Base-by-base conservation (phyloP, 2,888 invertebrate genomes). In the Luffia ferchaultella region DNA sequence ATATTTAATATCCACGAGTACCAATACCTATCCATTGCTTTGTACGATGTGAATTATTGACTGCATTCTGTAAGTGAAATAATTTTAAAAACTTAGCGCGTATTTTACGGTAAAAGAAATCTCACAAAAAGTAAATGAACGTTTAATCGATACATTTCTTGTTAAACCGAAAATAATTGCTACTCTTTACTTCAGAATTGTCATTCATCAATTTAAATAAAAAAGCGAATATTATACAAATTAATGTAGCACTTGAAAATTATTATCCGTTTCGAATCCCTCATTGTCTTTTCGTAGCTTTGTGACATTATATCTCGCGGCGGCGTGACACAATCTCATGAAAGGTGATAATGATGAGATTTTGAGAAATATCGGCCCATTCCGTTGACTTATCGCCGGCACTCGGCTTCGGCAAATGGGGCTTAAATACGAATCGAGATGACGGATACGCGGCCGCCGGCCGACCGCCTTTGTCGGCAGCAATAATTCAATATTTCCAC, bases 401-500 rank as follows among this genome's bases (percentile, higher is more conserved):
- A 12, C 30, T 30, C 30, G 30, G 30, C 30, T 3, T 7, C 30
- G 30, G 3, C 30, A 30, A 30, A 30, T 30, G 30, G 30, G 30
- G 30, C 30, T 30, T 30, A 30, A 30, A 30, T 30, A 30, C 30
- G 30, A 12, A 30, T 12, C 12, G 30, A 3, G 30, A 12, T 12
- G 30, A 30, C 3, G 30, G 30, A 7, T 12, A 12, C 30, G 30
- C 30, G 12, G 30, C 30, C 5, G 30, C n/a, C n/a, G n/a, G n/a
- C n/a, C n/a, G n/a, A 30, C 30, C 30, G 12, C 3, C 30, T 30
- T 30, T 7, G 12, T 12, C 43, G 43, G 43, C 17, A 53, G 57
- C 54, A 59, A 62, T 64, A 64, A 62, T 59, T 60, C 59, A 59
- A 63, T 63, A 62, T 62, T 60, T 58, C 54, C 54, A 53, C 57